Conservation (phyloP, 2,797 vertebrate species). For the Gadopsis marmoratus region DNA sequence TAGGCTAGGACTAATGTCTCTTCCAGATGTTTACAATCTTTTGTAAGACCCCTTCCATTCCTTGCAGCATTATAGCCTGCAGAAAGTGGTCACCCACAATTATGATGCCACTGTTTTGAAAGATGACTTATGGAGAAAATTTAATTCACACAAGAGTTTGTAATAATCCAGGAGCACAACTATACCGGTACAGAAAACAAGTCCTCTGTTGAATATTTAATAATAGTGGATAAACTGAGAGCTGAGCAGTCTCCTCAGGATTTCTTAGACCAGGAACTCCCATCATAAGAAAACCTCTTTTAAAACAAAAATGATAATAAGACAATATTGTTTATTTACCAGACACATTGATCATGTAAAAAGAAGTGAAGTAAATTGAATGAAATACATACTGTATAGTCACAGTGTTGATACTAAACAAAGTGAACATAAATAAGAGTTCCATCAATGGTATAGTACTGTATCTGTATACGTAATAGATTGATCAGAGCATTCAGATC, state of each 20-base stretch:
- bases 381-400: constrained; percentile 78
- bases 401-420: constrained; percentile 88
- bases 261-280: not conserved
- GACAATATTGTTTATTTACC: constrained; percentile 87
- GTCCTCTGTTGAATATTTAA: not conserved
- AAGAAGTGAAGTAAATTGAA: constrained; percentile 83
- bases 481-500: constrained; percentile 77
- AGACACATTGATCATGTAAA: constrained; percentile 88
- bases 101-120: not conserved
- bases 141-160: not conserved
- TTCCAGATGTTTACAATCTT: not conserved
- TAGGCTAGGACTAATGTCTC: not conserved
- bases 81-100: not conserved
- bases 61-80: not conserved
- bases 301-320: constrained; percentile 69
- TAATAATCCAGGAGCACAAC: constrained; percentile 6
- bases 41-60: not conserved
- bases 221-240: not conserved
- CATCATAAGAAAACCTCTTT: not conserved
- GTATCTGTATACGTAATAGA: constrained; percentile 77
- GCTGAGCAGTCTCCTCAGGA: not conserved
- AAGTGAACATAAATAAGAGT: constrained; percentile 84
- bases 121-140: not conserved
- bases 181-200: not conserved
- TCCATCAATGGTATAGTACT: constrained; percentile 75